A percentile compares a stretch with the other conserved stretches of the same genome.
phyloP scores from a whole-genome alignment of 2,888 invertebrate genomes.

The Muschampia plurimacula region DNA sequence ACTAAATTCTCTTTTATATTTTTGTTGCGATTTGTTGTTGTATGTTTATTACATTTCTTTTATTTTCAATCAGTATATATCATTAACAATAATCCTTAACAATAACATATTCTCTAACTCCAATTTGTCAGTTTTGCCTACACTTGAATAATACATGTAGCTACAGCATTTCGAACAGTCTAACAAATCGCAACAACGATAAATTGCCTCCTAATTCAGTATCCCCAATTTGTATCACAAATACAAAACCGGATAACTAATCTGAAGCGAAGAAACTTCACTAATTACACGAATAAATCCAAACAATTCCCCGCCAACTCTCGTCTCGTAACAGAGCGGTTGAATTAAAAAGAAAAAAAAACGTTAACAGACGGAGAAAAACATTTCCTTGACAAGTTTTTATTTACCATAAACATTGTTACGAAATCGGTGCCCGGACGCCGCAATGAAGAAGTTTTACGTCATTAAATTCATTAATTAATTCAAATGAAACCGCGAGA shows the following conservation, averaged over 20 bases:
- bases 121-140: conserved; percentile 2
- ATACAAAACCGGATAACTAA: conserved; percentile 78
- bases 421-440: conserved; percentile 59
- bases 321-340: conserved; percentile 67
- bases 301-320: conserved; percentile 73
- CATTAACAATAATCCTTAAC: not conserved
- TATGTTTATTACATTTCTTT: no score
- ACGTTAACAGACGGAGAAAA: conserved; percentile 73
- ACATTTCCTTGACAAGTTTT: conserved; percentile 83
- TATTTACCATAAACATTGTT: conserved; percentile 85
- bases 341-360: conserved; percentile 76
- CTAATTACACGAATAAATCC: conserved; percentile 85
- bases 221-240: conserved; percentile 71
- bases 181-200: conserved; percentile 36
- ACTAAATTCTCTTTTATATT: no score
- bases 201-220: conserved; percentile 65
- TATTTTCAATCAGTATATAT: no score
- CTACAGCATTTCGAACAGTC: conserved; percentile 25
- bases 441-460: conserved; percentile 79
- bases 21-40: no score
- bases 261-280: conserved; percentile 80
- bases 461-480: conserved; percentile 85
- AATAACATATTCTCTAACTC: not conserved
- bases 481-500: conserved; percentile 84
- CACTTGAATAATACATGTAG: conserved; percentile 11